Percentiles rank a stretch among this genome's conserved stretches.
phyloP scores from a whole-genome alignment of 2,113 vertebrate genomes.

The Thomomys bottae region DNA sequence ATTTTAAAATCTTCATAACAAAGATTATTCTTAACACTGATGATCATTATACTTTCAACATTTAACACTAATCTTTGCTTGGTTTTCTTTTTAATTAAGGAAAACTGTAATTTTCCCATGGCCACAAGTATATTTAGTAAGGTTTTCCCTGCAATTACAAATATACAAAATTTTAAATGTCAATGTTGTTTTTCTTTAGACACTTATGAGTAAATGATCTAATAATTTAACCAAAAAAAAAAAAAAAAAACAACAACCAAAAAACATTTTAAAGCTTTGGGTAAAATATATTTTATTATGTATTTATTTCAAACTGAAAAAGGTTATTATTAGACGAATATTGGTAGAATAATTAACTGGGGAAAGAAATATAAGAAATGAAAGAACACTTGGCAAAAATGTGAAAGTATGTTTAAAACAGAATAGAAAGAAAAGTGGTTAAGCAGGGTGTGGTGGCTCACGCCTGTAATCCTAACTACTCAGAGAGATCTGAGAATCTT shows the following conservation, averaged over 20 bases:
- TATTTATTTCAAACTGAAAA: conserved; percentile 35
- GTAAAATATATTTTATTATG: conserved; percentile 47
- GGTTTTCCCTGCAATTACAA: conserved; percentile 46
- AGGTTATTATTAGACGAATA: conserved; percentile 15
- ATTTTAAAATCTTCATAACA: conserved; percentile 34
- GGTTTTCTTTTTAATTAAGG: conserved; percentile 31
- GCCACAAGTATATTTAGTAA: neutral
- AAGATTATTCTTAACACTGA: neutral
- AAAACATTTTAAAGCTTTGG: conserved; percentile 24
- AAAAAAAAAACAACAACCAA: too few relatives aligned
- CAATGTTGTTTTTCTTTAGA: conserved; percentile 42
- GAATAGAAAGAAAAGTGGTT: conserved; percentile 25
- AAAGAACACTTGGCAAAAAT: conserved; percentile 18
- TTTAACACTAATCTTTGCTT: neutral
- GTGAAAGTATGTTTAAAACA: conserved; percentile 46
- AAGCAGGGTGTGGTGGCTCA: too few relatives aligned
- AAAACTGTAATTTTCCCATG: conserved; percentile 26
- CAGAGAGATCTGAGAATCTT: too few relatives aligned
- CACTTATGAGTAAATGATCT: conserved; percentile 44
- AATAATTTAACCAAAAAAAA: neutral
- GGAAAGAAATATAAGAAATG: conserved; percentile 16
- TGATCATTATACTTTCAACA: conserved; percentile 36
- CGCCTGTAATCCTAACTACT: too few relatives aligned
- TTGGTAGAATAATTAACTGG: conserved; percentile 38
- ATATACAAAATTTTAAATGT: conserved; percentile 26